A percentile compares a stretch with the other conserved stretches of the same genome.
Conservation (phyloP, 2,797 vertebrate genomes). For the Paratrypauchen microcephalus region DNA sequence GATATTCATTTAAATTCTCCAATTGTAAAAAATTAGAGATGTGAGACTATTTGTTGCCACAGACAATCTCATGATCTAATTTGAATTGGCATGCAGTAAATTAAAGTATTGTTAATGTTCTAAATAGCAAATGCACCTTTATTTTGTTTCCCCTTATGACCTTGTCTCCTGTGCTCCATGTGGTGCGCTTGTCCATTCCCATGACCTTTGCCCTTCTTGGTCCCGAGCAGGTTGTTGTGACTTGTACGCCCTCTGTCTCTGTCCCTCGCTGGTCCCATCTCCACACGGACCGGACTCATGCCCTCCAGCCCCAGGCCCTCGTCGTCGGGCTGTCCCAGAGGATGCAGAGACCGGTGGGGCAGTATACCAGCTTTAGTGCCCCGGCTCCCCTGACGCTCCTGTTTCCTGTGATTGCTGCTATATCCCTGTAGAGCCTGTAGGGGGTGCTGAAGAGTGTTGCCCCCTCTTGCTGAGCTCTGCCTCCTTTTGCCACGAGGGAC, state of each 20-base stretch:
- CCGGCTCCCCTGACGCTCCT: slow-evolving; percentile 68
- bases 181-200: slow-evolving; percentile 61
- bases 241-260: slow-evolving; percentile 68
- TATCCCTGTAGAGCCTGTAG: slow-evolving; percentile 68
- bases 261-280: slow-evolving; percentile 64
- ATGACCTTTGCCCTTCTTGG: slow-evolving; percentile 76
- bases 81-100: not conserved
- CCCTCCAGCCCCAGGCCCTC: slow-evolving; percentile 72
- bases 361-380: slow-evolving; percentile 62
- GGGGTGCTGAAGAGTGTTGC: slow-evolving; percentile 74
- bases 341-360: slow-evolving; percentile 54
- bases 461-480: slow-evolving; percentile 44
- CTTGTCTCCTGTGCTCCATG: slow-evolving; percentile 78
- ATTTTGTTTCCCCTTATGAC: slow-evolving; percentile 79
- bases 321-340: slow-evolving; percentile 60
- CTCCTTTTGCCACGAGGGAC: slow-evolving; percentile 60
- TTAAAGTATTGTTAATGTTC: too few species aligned
- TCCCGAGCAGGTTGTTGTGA: slow-evolving; percentile 77
- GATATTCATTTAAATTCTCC: not conserved
- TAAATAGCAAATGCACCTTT: slow-evolving; percentile 77
- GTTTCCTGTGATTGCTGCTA: slow-evolving; percentile 63
- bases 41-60: too few species aligned
- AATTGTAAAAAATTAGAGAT: not conserved
- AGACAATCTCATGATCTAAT: too few species aligned
- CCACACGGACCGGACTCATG: slow-evolving; percentile 73